A percentile compares a stretch with the other conserved stretches of the same genome.
phyloP scores from a whole-genome alignment of 92 coral and sea anemone genomes.

The Desmophyllum pertusum region DNA sequence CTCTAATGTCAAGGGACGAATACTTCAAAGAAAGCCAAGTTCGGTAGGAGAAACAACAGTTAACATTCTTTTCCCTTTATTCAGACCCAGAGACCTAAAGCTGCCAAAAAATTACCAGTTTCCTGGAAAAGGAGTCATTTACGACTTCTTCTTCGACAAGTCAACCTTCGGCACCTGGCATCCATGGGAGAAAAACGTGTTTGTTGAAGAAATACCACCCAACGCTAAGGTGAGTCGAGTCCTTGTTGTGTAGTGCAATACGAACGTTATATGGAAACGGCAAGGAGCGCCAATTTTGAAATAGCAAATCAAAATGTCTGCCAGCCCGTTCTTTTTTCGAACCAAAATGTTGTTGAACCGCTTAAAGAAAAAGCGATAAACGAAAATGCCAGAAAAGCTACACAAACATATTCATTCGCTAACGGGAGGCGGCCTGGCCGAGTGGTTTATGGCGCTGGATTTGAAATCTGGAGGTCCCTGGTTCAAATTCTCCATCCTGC shows the following conservation, averaged over 20 bases:
- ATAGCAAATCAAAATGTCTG: no score
- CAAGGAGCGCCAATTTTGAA: no score
- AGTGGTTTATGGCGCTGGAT: no score
- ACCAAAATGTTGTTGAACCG: no score
- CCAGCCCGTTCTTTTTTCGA: no score
- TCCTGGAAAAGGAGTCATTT: constrained; percentile 93
- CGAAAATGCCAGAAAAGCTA: no score
- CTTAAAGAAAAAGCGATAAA: no score
- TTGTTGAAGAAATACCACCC: constrained; percentile 74
- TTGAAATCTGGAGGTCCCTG: no score
- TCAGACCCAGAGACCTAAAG: constrained; percentile 93
- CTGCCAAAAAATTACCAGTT: constrained; percentile 90
- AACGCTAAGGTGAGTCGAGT: constrained; percentile 76
- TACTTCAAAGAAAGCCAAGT: neutral
- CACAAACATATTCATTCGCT: no score
- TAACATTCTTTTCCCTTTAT: neutral
- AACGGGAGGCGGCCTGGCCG: no score
- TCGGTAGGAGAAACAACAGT: neutral
- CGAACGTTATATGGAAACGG: neutral
- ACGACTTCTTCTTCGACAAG: constrained; percentile 96
- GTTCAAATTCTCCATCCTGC: no score
- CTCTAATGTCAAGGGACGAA: neutral
- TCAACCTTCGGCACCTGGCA: constrained; percentile 98
- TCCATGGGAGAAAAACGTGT: constrained; percentile 95
- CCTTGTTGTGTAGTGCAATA: neutral